Conservation (phyloP, 1,140 invertebrate genomes). For the Mamestra configurata region DNA sequence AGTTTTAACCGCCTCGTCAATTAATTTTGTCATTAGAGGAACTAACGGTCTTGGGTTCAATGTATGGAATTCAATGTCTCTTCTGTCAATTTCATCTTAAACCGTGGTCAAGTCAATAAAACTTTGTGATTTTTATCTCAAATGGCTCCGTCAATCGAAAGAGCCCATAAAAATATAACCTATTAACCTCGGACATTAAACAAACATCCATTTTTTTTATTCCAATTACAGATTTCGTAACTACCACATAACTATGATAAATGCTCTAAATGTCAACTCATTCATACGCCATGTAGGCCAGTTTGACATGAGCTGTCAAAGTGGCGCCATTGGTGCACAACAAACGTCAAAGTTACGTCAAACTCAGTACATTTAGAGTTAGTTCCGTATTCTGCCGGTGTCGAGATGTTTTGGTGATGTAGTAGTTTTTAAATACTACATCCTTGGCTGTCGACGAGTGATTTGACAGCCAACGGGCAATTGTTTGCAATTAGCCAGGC, state of each 20-base stretch:
- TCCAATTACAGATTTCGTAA: constrained; percentile 34
- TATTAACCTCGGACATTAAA: constrained; percentile 1
- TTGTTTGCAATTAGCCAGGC: constrained; percentile 34
- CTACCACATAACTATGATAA: constrained; percentile 17
- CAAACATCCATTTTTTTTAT: constrained; percentile 30
- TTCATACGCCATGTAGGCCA: background rate
- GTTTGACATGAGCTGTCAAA: background rate
- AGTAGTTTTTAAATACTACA: background rate
- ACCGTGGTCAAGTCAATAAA: background rate
- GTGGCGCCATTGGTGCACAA: background rate
- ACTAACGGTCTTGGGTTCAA: background rate
- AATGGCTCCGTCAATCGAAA: background rate
- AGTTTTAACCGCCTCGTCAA: background rate
- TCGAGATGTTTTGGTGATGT: background rate
- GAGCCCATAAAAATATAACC: constrained; percentile 22
- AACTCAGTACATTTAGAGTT: background rate
- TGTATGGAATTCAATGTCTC: background rate
- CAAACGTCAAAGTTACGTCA: background rate
- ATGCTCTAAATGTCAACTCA: constrained; percentile 20
- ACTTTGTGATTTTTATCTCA: background rate
- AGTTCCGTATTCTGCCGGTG: background rate
- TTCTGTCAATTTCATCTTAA: background rate
- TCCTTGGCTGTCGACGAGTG: constrained; percentile 21
- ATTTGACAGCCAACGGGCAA: constrained; percentile 24
- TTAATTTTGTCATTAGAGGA: background rate